Base-by-base conservation (phyloP, 30 jellyfish, hydroid and myxozoan genomes). In the Aurelia aurita complex sp. Pacific region DNA sequence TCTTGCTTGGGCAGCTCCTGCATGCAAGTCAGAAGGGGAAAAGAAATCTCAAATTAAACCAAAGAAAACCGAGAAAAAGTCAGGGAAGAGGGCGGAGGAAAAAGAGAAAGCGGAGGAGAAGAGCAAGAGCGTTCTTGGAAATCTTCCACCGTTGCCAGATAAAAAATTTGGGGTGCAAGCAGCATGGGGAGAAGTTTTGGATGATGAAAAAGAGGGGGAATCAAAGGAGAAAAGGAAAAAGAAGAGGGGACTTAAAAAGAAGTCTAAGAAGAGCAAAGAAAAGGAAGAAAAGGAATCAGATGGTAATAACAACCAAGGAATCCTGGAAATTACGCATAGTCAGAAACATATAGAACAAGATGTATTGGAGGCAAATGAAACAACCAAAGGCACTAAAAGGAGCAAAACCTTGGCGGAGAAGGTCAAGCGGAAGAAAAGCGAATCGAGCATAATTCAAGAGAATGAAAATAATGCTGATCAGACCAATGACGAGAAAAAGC, bases 71-170 rank as follows among this genome's bases (percentile, higher is more conserved):
- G 78, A 40, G 43, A 40, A 64, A 54, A 46, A 13, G 51, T 16
- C 19, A 15, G n/a, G 63, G 60, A 62, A 61, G 51, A 64, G 8
- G 29, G 36, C 2, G 46, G 68, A 63, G 43, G 71, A 61, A n/a
- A 54, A 35, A 33, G 50, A 34, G 34, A 43, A 61, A 7, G 72
- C 6, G 29, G 65, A 13, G 15, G 53, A 61, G 11, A 5, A 36
- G 19, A 64, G 10, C 10, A 77, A 52, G 17, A 73, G 69, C 33
- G 55, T 77, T 29, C 68, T 61, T 32, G 79, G 79, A 55, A 29
- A 32, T 8, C 53, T 64, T 7, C 88, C 88, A 17, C 78, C 78
- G 40, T 12, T 77, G 23, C 88, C 88, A 54, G 34, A n/a, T 32
- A 42, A 65, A 59, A 61, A 64, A 17, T 14, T 32, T 62, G 88